Evolutionary conservation across 2,113 vertebrate genomes (phyloP), one percentile per base, ranked within the genome.

Genomic region (Dromas ardeola): DNA sequence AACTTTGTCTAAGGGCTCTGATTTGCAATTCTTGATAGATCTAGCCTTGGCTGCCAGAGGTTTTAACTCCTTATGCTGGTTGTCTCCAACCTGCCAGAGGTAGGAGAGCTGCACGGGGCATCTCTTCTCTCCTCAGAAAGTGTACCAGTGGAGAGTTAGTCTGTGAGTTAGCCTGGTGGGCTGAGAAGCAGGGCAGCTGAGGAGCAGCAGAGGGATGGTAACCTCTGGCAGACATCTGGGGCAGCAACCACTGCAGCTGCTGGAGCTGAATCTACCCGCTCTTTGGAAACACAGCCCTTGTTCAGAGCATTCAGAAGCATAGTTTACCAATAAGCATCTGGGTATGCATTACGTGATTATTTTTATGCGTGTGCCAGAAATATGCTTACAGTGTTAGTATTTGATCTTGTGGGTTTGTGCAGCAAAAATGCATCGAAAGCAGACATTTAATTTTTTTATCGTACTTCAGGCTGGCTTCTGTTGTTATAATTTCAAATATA

Each of bases 401-500:
- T 88, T 88, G 81, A 96, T 80, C 65, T 94, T 43, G 26, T 76
- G 56, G 62, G 45, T 93, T 95, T 81, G 30, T 95, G 77, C 92
- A 92, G 86, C 40, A 96, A 96, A 96, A 93, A 71, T 69, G 47
- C 67, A 67, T 95, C 63, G 69, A 93, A 61, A 93, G 76, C 94
- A 94, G 55, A 80, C 45, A 40, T 90, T 55, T 83, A 71, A 66
- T 78, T 92, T 86, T 96, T 76, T 30, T 22, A 52, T 93, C 91
- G 77, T 93, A 95, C 96, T 97, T 95, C 95, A 86, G 69, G 69
- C 95, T 97, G 94, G 87, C 91, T 98, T 98, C 93, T 94, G 72
- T 96, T 96, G 92, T 96, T 97, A 79, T 89, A 71, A 93, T 82
- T 76, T 90, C 90, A 63, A 58, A 52, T 70, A 45, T 86, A 81